phyloP scores from a whole-genome alignment of 2,113 vertebrate species.

The Spermophilus dauricus region DNA sequence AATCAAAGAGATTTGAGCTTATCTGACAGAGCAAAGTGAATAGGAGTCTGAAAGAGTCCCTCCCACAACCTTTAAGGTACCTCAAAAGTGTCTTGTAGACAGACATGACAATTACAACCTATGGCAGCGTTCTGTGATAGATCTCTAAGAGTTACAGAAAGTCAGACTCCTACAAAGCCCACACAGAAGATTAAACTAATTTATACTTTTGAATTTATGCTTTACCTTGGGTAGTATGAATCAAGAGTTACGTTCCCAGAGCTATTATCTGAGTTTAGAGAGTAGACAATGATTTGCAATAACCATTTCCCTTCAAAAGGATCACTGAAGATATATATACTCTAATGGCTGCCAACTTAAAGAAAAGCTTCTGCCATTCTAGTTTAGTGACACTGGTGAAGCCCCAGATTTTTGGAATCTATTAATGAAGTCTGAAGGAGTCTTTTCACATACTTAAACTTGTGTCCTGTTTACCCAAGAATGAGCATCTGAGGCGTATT shows the following conservation, averaged over 20 bases:
- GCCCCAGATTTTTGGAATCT: constrained; percentile 47
- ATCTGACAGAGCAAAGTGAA: not conserved
- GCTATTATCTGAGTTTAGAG: constrained; percentile 34
- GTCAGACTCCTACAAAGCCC: constrained; percentile 30
- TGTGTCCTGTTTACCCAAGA: constrained; percentile 34
- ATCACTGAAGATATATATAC: constrained; percentile 58
- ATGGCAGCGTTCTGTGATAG: not conserved
- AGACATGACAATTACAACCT: constrained; percentile 27
- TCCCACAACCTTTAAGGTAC: not conserved
- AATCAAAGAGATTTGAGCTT: not conserved
- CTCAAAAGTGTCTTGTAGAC: not conserved
- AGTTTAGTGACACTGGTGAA: constrained; percentile 58
- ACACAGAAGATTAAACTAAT: constrained; percentile 1
- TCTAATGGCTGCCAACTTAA: constrained; percentile 79
- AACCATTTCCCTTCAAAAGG: constrained; percentile 49
- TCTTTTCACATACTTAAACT: constrained; percentile 63
- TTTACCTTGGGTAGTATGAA: constrained; percentile 48
- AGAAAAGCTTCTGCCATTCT: constrained; percentile 60
- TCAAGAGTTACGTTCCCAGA: constrained; percentile 52
- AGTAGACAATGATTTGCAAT: constrained; percentile 47
- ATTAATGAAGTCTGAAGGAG: constrained; percentile 29
- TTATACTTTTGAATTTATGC: constrained; percentile 46
- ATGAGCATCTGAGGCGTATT: constrained; percentile 44
- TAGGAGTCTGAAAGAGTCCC: not conserved
- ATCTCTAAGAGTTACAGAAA: not conserved